Percentiles rank a stretch among this genome's conserved stretches.
Conservation (phyloP, 2,113 vertebrate genomes). For the Procavia capensis region DNA sequence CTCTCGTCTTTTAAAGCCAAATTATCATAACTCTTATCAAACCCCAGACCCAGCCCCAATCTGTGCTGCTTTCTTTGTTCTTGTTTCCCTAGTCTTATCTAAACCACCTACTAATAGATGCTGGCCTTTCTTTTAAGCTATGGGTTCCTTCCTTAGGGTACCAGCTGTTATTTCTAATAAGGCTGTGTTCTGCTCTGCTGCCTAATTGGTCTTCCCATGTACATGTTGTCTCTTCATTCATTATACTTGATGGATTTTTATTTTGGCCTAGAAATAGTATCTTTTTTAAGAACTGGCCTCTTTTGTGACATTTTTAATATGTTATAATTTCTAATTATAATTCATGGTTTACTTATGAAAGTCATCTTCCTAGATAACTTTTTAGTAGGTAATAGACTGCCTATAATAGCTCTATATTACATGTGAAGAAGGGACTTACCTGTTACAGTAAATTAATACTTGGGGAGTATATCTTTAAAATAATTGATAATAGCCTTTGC, state of each 20-base stretch:
- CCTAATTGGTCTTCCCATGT: neutral
- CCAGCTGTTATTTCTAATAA: neutral
- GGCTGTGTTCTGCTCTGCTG: neutral
- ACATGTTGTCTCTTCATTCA: neutral
- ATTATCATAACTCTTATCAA: neutral
- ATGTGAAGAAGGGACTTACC: constrained; percentile 18
- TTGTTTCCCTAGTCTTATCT: neutral
- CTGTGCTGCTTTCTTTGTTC: neutral
- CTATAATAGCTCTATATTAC: neutral
- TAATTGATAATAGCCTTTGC: neutral
- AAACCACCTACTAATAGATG: neutral
- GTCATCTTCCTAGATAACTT: constrained; percentile 20
- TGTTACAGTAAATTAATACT: neutral
- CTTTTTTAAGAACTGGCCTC: constrained; percentile 23
- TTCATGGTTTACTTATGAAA: constrained; percentile 13
- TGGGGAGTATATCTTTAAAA: constrained; percentile 33
- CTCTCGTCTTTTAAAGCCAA: neutral
- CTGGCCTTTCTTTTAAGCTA: constrained; percentile 13
- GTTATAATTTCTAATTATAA: constrained; percentile 31
- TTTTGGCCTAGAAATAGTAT: constrained; percentile 13
- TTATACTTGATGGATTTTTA: neutral
- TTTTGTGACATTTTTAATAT: constrained; percentile 28
- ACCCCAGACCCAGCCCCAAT: neutral
- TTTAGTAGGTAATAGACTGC: constrained; percentile 6
- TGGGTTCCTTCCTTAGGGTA: neutral